A percentile compares a stretch with the other conserved stretches of the same genome.
Evolutionary conservation across 2,113 vertebrate genomes (phyloP).

Genomic region (Scatophagus argus): DNA sequence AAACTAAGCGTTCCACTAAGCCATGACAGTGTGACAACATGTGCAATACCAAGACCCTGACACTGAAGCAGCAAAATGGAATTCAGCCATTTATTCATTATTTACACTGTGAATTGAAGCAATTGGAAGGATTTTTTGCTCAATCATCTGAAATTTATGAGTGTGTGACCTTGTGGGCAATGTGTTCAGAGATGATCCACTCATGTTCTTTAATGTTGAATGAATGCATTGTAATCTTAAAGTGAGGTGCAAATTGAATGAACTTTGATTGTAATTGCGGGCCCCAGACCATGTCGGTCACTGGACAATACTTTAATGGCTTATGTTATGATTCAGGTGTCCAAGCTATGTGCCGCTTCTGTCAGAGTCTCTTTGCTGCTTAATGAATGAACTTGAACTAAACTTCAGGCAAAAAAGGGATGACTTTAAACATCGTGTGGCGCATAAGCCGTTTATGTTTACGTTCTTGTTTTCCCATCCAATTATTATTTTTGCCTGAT

Average conservation of each 20-base stretch:
- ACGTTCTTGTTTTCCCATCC: constrained; percentile 49
- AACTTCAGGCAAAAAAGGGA: constrained; percentile 19
- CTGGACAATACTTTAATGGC: constrained; percentile 65
- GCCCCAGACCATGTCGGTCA: constrained; percentile 52
- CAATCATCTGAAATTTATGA: not conserved
- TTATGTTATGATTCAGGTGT: constrained; percentile 36
- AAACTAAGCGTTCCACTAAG: too few relatives aligned
- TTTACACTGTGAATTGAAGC: not conserved
- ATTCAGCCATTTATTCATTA: not conserved
- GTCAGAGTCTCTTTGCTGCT: not conserved
- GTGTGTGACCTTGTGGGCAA: not conserved
- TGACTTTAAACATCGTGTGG: too few relatives aligned
- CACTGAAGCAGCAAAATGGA: not conserved
- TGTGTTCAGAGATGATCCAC: not conserved
- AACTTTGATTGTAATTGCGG: constrained; percentile 35
- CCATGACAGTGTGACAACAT: not conserved
- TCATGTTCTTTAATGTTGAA: constrained; percentile 44
- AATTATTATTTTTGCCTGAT: constrained; percentile 57
- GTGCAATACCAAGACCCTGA: not conserved
- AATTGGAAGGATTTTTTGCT: not conserved
- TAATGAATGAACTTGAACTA: constrained; percentile 28
- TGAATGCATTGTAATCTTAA: constrained; percentile 38
- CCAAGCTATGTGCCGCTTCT: constrained; percentile 1
- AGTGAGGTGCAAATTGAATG: constrained; percentile 55
- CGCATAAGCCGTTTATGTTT: constrained; percentile 21